Evolutionary conservation across 2,797 vertebrate species (phyloP).

Genomic region (Cossypha polioptera): DNA sequence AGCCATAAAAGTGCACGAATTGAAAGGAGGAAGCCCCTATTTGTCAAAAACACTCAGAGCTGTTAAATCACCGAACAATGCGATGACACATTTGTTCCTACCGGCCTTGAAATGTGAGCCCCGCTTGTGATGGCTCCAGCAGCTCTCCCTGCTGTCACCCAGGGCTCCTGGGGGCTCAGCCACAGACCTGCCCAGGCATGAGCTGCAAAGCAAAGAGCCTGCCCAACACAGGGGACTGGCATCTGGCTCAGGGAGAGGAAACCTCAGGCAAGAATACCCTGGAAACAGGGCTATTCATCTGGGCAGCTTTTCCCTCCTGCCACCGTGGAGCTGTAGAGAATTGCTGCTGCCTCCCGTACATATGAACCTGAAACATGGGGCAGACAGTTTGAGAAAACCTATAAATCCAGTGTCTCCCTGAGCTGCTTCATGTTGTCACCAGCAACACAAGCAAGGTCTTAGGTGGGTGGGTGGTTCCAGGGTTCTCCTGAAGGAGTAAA

Average conservation of each 20-base stretch:
- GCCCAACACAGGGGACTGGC: not conserved
- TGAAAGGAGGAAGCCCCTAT: slow-evolving; percentile 48
- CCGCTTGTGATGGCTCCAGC: not conserved
- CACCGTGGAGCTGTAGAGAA: not conserved
- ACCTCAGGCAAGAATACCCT: not conserved
- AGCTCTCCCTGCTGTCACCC: not conserved
- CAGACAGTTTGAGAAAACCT: not conserved
- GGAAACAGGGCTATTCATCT: not conserved
- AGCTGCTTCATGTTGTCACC: not conserved
- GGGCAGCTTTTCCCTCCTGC: not conserved
- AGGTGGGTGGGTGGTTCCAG: not conserved
- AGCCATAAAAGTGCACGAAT: slow-evolving; percentile 41
- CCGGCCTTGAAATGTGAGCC: not conserved
- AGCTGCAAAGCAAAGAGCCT: not conserved
- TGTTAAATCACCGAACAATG: slow-evolving; percentile 46
- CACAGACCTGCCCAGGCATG: not conserved
- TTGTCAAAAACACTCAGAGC: slow-evolving; percentile 49
- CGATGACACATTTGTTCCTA: slow-evolving; percentile 27
- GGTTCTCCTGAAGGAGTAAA: not conserved
- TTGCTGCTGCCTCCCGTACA: not conserved
- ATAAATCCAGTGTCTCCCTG: not conserved
- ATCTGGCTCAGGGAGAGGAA: not conserved
- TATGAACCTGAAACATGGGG: not conserved
- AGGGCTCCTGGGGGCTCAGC: not conserved
- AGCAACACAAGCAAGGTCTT: not conserved